Base-by-base conservation (phyloP, 2,113 vertebrate species). In the Cyprinodon tularosa region DNA sequence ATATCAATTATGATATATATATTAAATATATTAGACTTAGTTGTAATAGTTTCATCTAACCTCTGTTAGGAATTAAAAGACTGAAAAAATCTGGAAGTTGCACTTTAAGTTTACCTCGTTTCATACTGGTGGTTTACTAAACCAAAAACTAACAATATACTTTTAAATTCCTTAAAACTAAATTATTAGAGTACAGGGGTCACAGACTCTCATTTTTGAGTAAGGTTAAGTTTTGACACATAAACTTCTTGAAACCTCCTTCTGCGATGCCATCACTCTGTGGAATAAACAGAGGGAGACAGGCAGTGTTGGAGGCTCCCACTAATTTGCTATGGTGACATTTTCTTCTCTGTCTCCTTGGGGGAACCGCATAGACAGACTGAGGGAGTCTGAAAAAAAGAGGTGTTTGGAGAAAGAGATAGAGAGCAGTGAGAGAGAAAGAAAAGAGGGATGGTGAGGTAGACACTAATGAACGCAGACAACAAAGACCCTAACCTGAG, bases 391-490 rank as follows among this genome's bases (percentile, higher is more conserved):
- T 68, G 81, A 4, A 45, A 84, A 47, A 68, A 79, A 60, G 77
- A 86, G 57, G 77, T 80, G 83, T 84, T 78, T 82, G 48, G 78
- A 74, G 77, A 44, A 71, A 72, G 78, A 63, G 84, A 36, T 5
- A 74, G 72, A 67, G 81, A 66, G 14, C 12, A 68, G 38, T 50
- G 38, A 63, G 65, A 76, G 66, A 77, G 72, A 75, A 66, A 75
- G 67, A 62, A 75, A 66, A 75, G 67, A 62, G 85, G 42, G 50
- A 82, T 71, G 77, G 83, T 29, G 66, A 83, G 87, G 86, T 82
- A 91, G 91, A 93, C 91, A 89, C 90, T 92, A 93, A 93, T 92
- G 91, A 92, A 90, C 87, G 78, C 86, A 82, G 91, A 91, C 90
- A 92, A 90, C 90, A 92, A 90, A 91, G 89, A 88, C 84, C 87